Evolutionary conservation across 1,140 invertebrate species (phyloP), one percentile per base, ranked within the genome.

Genomic region (Drosophila tani): DNA sequence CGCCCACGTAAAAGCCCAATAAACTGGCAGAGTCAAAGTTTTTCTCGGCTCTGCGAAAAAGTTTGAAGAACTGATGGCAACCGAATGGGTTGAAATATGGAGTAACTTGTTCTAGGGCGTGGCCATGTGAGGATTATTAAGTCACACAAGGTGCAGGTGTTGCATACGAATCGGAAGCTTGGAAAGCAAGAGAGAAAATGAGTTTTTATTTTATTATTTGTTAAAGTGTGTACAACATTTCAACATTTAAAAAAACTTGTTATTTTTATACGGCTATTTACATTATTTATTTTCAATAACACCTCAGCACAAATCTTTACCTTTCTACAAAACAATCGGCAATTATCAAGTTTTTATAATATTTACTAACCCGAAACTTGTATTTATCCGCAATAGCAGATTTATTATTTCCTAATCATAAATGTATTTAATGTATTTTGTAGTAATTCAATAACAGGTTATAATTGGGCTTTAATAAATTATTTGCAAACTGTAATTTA

Each of bases 1-100:
- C 46, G 38, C 59, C 71, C 80, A 88, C 83, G 83, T 88, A 87
- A 83, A 83, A 80, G 67, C 59, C 84, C 83, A 88, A 88, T 88
- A 87, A 87, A 87, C 80, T 87, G 64, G 57, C 24, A 69, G 56
- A 56, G 46, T 7, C 40, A 80, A 83, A 87, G 58, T 64, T 83
- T 75, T 43, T 40, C 50, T 47, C 55, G 65, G 45, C 40, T 56
- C 56, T 51, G 51, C 27, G 64, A 79, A 84, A 82, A 82, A 82
- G 69, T 55, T 66, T 53, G 35, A n/a, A 55, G 45, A 63, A 58
- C 63, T 69, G 60, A 66, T 55, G 75, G 41, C 55, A 59, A 15
- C 49, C 35, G 55, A 62, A 68, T 55, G 74, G 50, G 57, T 69
- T 76, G 64, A 60, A 68, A 56, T 43, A 76, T 56, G 49, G 40